These are phyloP conservation scores for Eulemur rufifrons DNA, from an alignment of 2,113 vertebrate species.

Conservation along the genomic window DNA sequence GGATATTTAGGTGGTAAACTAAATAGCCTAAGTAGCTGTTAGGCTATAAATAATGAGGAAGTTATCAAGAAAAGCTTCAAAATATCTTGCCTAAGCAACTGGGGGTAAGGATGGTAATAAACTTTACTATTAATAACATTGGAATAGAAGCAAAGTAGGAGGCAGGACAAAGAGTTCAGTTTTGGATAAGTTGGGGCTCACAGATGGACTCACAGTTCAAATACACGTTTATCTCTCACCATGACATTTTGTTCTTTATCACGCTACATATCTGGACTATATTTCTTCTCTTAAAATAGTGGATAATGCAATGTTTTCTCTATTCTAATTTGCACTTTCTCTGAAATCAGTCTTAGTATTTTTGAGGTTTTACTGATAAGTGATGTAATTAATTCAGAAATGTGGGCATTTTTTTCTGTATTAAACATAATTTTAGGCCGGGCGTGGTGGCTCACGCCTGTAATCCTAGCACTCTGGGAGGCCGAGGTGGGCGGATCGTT, in stretches of 20 bases:
- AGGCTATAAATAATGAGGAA: too few species aligned
- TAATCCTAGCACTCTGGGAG: too few species aligned
- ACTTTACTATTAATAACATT: not conserved
- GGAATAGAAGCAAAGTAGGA: not conserved
- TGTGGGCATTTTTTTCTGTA: not conserved
- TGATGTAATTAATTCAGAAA: not conserved
- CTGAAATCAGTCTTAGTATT: not conserved
- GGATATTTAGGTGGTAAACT: not conserved
- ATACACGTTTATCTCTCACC: not conserved
- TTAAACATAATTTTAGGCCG: not conserved
- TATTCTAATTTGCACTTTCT: not conserved
- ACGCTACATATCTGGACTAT: not conserved
- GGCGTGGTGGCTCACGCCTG: too few species aligned
- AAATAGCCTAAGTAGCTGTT: not conserved
- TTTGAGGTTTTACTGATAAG: not conserved
- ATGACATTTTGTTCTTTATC: not conserved
- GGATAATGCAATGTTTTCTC: not conserved
- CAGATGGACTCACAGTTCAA: not conserved
- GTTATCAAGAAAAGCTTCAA: not conserved
- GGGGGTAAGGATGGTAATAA: not conserved
- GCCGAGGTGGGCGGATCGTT: too few species aligned
- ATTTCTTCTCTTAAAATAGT: too few species aligned
- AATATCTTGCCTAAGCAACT: not conserved
- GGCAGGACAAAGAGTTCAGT: not conserved
- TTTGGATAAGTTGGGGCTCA: not conserved